Conservation (phyloP, 2,797 vertebrate species). For the Eupleurogrammus muticus region DNA sequence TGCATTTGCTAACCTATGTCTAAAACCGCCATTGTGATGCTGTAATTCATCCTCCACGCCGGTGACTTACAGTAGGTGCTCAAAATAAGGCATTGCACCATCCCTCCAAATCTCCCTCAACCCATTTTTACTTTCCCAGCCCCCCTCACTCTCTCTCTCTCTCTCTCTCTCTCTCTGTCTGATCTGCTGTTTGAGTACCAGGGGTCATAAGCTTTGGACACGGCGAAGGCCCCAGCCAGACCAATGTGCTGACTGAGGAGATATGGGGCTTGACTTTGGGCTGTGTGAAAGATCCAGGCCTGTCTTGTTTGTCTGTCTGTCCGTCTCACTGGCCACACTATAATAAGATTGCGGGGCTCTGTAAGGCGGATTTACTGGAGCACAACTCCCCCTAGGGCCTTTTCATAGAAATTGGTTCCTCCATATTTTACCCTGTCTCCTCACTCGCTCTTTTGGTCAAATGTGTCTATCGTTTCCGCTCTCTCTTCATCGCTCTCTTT, state of each 20-base stretch:
- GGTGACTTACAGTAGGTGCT: constrained; percentile 59
- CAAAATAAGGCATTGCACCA: constrained; percentile 66
- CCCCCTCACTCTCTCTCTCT: constrained; percentile 27
- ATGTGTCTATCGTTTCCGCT: constrained; percentile 43
- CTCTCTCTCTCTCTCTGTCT: constrained; percentile 26
- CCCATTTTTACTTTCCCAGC: constrained; percentile 48
- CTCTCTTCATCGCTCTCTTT: constrained; percentile 32
- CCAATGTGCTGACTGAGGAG: constrained; percentile 78
- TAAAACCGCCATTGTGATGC: constrained; percentile 62
- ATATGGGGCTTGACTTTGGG: constrained; percentile 79
- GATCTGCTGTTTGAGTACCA: constrained; percentile 69
- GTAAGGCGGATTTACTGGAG: constrained; percentile 86
- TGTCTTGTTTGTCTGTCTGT: constrained; percentile 79
- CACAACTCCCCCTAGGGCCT: constrained; percentile 87
- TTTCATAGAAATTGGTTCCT: constrained; percentile 85
- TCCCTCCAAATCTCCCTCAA: constrained; percentile 47
- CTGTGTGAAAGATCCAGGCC: constrained; percentile 77
- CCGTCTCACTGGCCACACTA: constrained; percentile 81
- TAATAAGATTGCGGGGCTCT: constrained; percentile 85
- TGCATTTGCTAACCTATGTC: constrained; percentile 57
- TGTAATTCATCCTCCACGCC: constrained; percentile 64
- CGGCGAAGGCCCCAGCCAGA: constrained; percentile 61
- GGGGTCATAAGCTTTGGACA: constrained; percentile 74
- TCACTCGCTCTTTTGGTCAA: constrained; percentile 50
- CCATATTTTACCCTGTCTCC: constrained; percentile 71